Percentiles rank a stretch among this genome's conserved stretches.
Evolutionary conservation across 1,140 invertebrate genomes (phyloP).

Genomic region (Tetraneura akinire): DNA sequence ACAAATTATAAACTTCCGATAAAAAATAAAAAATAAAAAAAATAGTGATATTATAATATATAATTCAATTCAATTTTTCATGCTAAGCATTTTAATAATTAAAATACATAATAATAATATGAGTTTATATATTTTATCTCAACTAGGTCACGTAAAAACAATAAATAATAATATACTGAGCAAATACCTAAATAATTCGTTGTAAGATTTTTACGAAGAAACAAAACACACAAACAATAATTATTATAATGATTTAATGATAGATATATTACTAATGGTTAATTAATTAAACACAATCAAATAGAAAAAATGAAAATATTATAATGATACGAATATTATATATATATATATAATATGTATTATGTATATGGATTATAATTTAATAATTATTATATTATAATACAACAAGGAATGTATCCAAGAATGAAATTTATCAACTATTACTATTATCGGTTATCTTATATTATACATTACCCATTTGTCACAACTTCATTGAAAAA

Average conservation of each 20-base stretch:
- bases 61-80: background rate
- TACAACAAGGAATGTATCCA: too few relatives aligned
- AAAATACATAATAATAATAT: background rate
- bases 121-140: slow-evolving; percentile 7
- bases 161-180: background rate
- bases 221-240: background rate
- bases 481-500: too few relatives aligned
- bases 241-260: too few relatives aligned
- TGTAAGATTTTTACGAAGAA: background rate
- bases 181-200: background rate
- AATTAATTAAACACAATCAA: background rate
- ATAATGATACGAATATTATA: background rate
- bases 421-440: too few relatives aligned
- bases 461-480: too few relatives aligned
- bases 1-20: background rate
- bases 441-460: too few relatives aligned
- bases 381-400: too few relatives aligned
- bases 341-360: too few relatives aligned
- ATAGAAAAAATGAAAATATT: background rate
- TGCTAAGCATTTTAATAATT: background rate
- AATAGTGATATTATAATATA: background rate
- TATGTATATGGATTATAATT: too few relatives aligned
- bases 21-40: background rate
- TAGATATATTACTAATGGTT: background rate
- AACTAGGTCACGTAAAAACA: slow-evolving; percentile 22